Base-by-base conservation (phyloP, 2,888 invertebrate genomes). In the Trilocha varians region DNA sequence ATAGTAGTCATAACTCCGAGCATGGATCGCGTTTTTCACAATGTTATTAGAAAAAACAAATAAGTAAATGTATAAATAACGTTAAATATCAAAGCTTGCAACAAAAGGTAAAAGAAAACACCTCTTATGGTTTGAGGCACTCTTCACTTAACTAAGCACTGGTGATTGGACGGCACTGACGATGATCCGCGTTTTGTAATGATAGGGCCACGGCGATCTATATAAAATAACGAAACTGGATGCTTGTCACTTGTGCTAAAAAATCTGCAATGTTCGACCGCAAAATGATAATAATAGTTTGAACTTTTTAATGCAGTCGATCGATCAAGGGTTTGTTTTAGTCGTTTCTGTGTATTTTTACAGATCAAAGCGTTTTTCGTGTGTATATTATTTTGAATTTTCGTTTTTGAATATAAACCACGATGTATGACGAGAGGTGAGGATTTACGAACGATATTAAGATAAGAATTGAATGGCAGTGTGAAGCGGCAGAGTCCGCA, bases 1-100 rank as follows among this genome's bases (percentile, higher is more conserved):
- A 85, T 83, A 80, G 84, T 85, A 78, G 84, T 84, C 84, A 85
- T 85, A 78, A 80, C 84, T 84, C 84, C 84, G 77, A 85, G 84
- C 84, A 85, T 85, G 82, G 84, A 79, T 84, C 79, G 82, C 78
- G 82, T 65, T 82, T 82, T 78, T 62, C 82, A 75, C 83, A 72
- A 65, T 54, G 64, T 68, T 77, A 72, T 68, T 61, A 73, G 76
- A 74, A 57, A 47, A 70, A 71, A 70, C 62, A 61, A 57, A 67
- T 62, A 72, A 64, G 56, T 56, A 70, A 70, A 54, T 43, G 11
- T 25, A 2, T 53, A 66, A 61, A 62, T 53, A 65, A 65, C 61
- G 67, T 47, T 46, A 60, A 72, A 65, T 58, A 50, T 71, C 68
- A 59, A 66, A 77, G 78, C 77, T 73, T 65, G 79, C 76, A 83